phyloP scores from a whole-genome alignment of 2,113 vertebrate genomes.

The Balaeniceps rex region DNA sequence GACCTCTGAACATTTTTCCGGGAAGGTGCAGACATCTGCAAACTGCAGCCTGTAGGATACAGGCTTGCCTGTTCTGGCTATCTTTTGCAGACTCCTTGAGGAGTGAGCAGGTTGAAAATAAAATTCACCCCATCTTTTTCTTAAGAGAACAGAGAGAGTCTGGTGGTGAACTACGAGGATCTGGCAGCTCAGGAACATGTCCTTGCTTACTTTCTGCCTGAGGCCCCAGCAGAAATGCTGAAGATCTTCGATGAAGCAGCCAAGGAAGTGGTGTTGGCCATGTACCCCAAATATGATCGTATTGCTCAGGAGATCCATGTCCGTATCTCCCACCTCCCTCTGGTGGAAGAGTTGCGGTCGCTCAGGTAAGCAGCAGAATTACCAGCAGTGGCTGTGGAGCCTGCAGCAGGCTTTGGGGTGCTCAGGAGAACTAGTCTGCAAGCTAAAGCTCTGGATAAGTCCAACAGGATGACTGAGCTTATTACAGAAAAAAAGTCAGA shows the following conservation, averaged over 20 bases:
- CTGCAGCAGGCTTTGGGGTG: background rate
- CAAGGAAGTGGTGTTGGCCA: conserved; percentile 93
- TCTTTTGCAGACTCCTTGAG: background rate
- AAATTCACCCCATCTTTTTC: background rate
- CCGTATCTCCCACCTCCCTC: conserved; percentile 91
- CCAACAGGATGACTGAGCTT: background rate
- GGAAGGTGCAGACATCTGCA: background rate
- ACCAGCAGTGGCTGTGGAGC: background rate
- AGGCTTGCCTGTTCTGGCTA: background rate
- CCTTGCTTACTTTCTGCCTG: conserved; percentile 93
- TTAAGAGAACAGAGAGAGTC: conserved; percentile 93
- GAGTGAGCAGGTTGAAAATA: background rate
- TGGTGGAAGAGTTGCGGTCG: conserved; percentile 94
- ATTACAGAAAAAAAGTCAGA: background rate
- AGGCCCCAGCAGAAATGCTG: conserved; percentile 93
- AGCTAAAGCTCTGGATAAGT: background rate
- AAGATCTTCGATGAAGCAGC: conserved; percentile 97
- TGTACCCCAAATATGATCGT: conserved; percentile 97
- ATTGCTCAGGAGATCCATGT: conserved; percentile 93
- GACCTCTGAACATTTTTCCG: background rate
- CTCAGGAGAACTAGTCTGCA: background rate
- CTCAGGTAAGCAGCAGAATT: conserved; percentile 77
- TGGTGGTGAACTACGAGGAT: conserved; percentile 95
- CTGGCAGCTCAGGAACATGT: conserved; percentile 94
- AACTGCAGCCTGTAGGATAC: background rate